These are phyloP conservation scores for Anthonomus grandis DNA, from an alignment of 1,140 invertebrate species.

Conservation along the genomic window DNA sequence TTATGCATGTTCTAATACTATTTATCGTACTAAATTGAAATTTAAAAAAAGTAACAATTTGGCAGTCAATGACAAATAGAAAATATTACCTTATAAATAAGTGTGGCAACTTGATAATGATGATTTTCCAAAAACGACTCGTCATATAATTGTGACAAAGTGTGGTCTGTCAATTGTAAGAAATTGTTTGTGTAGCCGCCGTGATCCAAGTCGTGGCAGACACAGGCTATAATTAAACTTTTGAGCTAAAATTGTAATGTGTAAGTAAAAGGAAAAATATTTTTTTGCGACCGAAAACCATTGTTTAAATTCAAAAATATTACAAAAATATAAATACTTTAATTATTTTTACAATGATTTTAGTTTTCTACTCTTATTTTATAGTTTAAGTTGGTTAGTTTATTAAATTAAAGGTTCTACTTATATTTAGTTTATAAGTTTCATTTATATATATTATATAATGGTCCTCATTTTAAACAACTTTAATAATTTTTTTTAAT, in stretches of 20 bases:
- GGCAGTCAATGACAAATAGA: too few relatives aligned
- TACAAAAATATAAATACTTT: too few relatives aligned
- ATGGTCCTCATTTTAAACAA: too few relatives aligned
- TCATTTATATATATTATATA: too few relatives aligned
- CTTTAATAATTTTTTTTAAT: too few relatives aligned
- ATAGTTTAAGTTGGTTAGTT: too few relatives aligned
- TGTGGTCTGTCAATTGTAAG: slow-evolving; percentile 51
- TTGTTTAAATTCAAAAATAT: too few relatives aligned
- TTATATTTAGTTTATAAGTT: too few relatives aligned
- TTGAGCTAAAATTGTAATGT: slow-evolving; percentile 51
- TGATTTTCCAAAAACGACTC: slow-evolving; percentile 56
- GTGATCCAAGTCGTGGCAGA: slow-evolving; percentile 60
- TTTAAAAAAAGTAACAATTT: neutral
- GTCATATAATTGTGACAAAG: slow-evolving; percentile 52
- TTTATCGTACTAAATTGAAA: neutral
- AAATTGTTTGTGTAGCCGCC: slow-evolving; percentile 58
- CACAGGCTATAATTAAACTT: slow-evolving; percentile 52
- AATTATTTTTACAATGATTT: too few relatives aligned
- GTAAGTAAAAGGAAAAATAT: neutral
- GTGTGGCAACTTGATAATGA: slow-evolving; percentile 54
- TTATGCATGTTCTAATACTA: neutral
- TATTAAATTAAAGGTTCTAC: too few relatives aligned
- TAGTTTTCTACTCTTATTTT: too few relatives aligned
- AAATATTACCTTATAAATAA: slow-evolving; percentile 48
- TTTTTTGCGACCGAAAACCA: too few relatives aligned